Evolutionary conservation across 2,888 invertebrate genomes (phyloP).

Genomic region (Andrena fulva): DNA sequence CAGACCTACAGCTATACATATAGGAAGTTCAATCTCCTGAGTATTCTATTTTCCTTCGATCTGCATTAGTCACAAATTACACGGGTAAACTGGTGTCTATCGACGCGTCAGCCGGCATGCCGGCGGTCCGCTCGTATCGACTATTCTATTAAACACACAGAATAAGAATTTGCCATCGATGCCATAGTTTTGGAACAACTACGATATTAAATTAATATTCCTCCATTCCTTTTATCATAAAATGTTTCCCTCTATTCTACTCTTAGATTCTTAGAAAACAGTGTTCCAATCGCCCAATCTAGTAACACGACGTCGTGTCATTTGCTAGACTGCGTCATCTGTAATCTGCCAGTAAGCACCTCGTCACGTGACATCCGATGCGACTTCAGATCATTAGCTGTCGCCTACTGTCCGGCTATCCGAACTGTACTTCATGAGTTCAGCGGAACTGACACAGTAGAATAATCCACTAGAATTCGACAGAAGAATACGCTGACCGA

Average conservation of each 20-base stretch:
- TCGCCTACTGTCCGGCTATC: background rate
- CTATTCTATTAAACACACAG: background rate
- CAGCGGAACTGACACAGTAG: background rate
- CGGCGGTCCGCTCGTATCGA: background rate
- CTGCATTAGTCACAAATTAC: constrained; percentile 43
- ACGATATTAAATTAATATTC: too few relatives aligned
- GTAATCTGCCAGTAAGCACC: background rate
- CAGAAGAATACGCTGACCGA: too few relatives aligned
- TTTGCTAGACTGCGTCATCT: background rate
- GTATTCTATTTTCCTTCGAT: constrained; percentile 41
- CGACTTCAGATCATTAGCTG: background rate
- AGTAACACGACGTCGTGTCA: background rate
- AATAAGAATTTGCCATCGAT: background rate
- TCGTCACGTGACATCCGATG: background rate
- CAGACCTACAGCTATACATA: constrained; percentile 21
- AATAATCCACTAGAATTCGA: background rate
- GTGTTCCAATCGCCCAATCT: background rate
- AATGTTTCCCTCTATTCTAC: background rate
- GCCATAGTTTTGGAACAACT: too few relatives aligned
- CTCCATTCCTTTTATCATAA: too few relatives aligned
- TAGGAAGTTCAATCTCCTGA: constrained; percentile 45
- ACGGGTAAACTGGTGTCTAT: constrained; percentile 15
- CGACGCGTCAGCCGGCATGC: background rate
- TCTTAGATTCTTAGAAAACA: background rate
- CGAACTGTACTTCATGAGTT: background rate